Evolutionary conservation across 1,140 invertebrate genomes (phyloP), one percentile per base, ranked within the genome.

Genomic region (Frieseomelitta varia): DNA sequence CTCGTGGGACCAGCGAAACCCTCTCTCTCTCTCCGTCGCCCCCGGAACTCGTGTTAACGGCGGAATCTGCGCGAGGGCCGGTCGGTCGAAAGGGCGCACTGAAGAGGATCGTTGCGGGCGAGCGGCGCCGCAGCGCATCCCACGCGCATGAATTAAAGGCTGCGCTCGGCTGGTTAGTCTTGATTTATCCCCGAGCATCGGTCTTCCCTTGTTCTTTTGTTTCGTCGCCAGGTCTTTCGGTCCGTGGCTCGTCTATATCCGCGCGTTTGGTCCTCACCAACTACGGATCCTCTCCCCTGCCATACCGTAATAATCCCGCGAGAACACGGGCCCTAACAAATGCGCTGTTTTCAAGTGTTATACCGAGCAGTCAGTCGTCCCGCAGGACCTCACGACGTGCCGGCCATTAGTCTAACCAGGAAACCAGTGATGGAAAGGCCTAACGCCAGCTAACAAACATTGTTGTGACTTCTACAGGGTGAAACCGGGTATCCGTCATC

Each of bases 381-480:
- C 63, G 85, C 69, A 71, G 88, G 87, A 89, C 87, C 88, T 88
- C 88, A 88, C 87, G 87, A 89, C 88, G 88, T 85, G 87, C 78
- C 85, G 68, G 85, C 87, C 87, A 89, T 89, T 89, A 89, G 88
- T 89, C 85, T 89, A 87, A 81, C 87, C 81, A 74, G 87, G 87
- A 89, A 89, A 89, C 87, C 39, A 47, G 85, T 88, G 87, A 89
- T 89, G 87, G 88, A 89, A 88, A 85, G 85, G 88, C 81, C 86
- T 88, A 88, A 85, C 72, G 82, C 84, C 75, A 68, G 85, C 87
- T 91, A 91, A 93, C 92, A 92, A 93, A 93, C 93, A 93, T 91
- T 94, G 93, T 93, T 94, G 92, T 93, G 93, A 94, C 93, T 93
- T 93, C 91, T 88, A 92, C 91, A 90, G 92, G 92, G 93, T 93